Conservation (phyloP, 1,140 invertebrate genomes). For the Leptinotarsa undecemlineata region DNA sequence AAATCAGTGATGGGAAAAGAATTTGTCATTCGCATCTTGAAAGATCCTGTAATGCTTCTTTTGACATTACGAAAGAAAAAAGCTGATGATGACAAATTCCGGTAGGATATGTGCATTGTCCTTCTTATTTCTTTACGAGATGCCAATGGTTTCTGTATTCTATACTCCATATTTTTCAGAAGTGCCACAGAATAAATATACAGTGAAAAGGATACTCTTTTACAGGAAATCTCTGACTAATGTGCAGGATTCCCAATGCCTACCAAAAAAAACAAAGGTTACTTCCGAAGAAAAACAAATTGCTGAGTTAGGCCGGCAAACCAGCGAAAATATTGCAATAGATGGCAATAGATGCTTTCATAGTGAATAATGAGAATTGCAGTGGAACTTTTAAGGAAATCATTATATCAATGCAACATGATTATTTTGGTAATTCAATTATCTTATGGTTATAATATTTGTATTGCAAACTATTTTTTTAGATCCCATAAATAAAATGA, state of each 20-base stretch:
- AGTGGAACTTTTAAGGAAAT: too few relatives aligned
- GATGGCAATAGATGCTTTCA: too few relatives aligned
- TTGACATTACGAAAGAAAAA: constrained; percentile 14
- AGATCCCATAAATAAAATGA: too few relatives aligned
- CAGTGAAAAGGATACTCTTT: constrained; percentile 2
- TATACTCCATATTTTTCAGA: background rate
- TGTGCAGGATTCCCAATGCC: background rate
- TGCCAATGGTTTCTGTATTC: too few relatives aligned
- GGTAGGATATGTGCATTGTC: too few relatives aligned
- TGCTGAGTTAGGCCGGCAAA: constrained; percentile 1
- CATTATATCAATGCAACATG: too few relatives aligned
- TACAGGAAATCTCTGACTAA: background rate
- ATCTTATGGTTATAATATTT: too few relatives aligned
- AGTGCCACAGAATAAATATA: background rate
- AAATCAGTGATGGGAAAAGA: constrained; percentile 17
- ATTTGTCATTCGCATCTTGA: constrained; percentile 14
- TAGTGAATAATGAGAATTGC: too few relatives aligned
- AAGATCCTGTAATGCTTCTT: constrained; percentile 20
- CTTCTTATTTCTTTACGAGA: background rate
- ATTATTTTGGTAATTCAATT: too few relatives aligned
- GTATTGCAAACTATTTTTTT: too few relatives aligned
- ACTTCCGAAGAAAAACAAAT: constrained; percentile 9
- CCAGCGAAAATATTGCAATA: background rate
- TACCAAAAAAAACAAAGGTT: background rate
- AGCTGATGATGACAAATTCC: too few relatives aligned